Evolutionary conservation across 2,797 vertebrate genomes (phyloP).

Genomic region (Nyctibius grandis): DNA sequence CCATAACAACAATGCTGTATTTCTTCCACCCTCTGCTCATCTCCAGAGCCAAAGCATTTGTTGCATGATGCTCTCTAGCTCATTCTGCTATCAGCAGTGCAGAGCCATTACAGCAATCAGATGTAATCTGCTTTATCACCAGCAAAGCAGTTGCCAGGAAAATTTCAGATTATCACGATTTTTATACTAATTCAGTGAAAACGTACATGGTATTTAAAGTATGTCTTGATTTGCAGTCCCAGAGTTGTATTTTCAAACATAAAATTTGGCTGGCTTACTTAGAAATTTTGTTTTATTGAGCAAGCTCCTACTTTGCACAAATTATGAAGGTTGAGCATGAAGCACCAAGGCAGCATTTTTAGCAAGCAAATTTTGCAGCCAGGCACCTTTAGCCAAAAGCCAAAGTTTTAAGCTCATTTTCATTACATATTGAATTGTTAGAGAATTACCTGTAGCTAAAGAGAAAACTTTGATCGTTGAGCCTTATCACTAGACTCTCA

Average conservation of each 20-base stretch:
- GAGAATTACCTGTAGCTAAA: not conserved
- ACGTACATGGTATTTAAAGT: not conserved
- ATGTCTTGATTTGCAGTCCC: not conserved
- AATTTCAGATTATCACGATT: not conserved
- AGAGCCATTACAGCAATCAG: constrained; percentile 6
- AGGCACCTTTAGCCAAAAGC: not conserved
- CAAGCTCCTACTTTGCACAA: not conserved
- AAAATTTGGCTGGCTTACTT: not conserved
- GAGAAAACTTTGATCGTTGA: not conserved
- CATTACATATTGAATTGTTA: not conserved
- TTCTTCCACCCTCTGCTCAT: not conserved
- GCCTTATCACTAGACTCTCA: not conserved
- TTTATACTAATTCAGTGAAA: not conserved
- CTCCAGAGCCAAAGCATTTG: not conserved
- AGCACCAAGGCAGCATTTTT: not conserved
- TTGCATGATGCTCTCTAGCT: not conserved
- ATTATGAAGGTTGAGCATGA: not conserved
- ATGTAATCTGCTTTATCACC: constrained; percentile 5
- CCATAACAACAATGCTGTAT: not conserved
- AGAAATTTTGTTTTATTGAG: not conserved
- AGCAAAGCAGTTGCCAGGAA: not conserved
- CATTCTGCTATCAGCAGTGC: not conserved
- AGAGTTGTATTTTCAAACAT: not conserved
- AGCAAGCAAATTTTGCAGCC: not conserved
- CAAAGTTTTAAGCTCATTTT: not conserved